Percentiles rank a stretch among this genome's conserved stretches.
Conservation (phyloP, 2,113 vertebrate genomes). For the Albula glossodonta region DNA sequence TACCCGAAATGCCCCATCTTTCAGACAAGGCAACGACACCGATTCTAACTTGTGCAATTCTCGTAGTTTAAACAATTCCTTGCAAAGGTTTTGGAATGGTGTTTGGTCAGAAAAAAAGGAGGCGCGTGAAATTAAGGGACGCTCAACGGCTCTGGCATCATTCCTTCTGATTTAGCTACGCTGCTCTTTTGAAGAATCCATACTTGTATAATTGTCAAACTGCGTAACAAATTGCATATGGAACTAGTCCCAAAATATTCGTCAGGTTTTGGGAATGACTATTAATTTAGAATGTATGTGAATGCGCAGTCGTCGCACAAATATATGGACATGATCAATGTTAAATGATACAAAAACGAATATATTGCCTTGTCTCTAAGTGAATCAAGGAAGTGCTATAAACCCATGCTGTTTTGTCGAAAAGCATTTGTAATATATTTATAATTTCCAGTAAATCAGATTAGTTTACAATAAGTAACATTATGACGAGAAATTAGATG, state of each 20-base stretch:
- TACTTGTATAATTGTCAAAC: background rate
- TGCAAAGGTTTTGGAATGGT: constrained; percentile 34
- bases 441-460: background rate
- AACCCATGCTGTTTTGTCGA: background rate
- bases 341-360: background rate
- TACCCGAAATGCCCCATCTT: constrained; percentile 16
- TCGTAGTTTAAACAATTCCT: background rate
- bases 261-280: background rate
- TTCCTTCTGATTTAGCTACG: background rate
- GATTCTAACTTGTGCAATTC: background rate
- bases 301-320: background rate
- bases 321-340: background rate
- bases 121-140: background rate
- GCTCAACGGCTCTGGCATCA: background rate
- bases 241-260: background rate
- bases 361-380: background rate
- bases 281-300: background rate
- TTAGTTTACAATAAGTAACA: background rate
- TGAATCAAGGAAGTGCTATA: background rate
- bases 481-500: background rate
- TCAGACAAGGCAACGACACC: constrained; percentile 6
- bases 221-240: background rate
- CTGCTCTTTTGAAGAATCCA: background rate
- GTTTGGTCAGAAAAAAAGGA: background rate
- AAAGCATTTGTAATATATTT: background rate